Evolutionary conservation across 1,140 invertebrate genomes (phyloP), one percentile per base, ranked within the genome.

Genomic region (Drosophila subpulchrella): DNA sequence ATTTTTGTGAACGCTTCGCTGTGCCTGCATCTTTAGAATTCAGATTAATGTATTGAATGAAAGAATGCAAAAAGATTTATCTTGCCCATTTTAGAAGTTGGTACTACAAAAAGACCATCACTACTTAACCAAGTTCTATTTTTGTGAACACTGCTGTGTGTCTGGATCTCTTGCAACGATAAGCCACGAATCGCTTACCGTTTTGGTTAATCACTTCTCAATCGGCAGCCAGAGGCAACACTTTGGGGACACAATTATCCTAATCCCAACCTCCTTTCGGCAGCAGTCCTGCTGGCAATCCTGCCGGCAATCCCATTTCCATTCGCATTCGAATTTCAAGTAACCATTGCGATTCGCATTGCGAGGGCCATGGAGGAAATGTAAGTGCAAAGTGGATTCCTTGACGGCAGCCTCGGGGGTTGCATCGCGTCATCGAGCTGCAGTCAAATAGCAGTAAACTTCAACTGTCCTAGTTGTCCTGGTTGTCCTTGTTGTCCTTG

Each of bases 381-480:
- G 65, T 38, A 57, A 71, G 65, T 71, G 65, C 44, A 50, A 42
- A 71, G 68, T 58, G 53, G 66, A 58, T 70, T 41, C 53, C 66
- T 30, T 36, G 65, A 58, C 36, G 53, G 53, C 42, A 5, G 67
- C 51, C 65, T 32, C 30, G 44, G 65, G 67, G 66, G 66, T 36
- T 58, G 53, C 65, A 63, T 24, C 65, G 65, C 61, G 65, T 68
- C 65, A 66, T 66, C 65, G 65, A 34, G 46, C 46, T 48, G 65
- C 65, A 68, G 65, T 54, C 65, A 68, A 68, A 68, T 42, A 38
- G 65, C 60, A 70, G 53, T 57, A 71, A 70, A 47, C 67, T 55
- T 48, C 53, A 51, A 42, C 46, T 51, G 44, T 48, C 57, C 57
- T 27, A n/a, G 27, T 65, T 32, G 38, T 47, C 57, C 56, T 36